phyloP scores from a whole-genome alignment of 2,797 vertebrate genomes.

The Gymnodraco acuticeps region DNA sequence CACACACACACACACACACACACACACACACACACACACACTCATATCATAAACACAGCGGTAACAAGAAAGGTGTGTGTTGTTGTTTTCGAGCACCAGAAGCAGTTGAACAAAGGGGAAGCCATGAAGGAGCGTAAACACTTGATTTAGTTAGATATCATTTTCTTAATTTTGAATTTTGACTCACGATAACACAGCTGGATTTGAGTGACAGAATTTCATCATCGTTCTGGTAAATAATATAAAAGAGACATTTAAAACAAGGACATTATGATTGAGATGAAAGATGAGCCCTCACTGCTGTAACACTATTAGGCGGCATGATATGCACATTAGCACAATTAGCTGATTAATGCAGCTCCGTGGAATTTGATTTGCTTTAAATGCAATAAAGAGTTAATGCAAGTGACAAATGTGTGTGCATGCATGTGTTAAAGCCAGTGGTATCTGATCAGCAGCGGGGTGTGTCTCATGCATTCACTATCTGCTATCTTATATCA shows the following conservation, averaged over 20 bases:
- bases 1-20: conserved; percentile 24
- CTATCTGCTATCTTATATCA: conserved; percentile 19
- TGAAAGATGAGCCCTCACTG: conserved; percentile 38
- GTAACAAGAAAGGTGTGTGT: conserved; percentile 32
- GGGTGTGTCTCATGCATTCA: conserved; percentile 44
- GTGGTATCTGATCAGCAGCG: conserved; percentile 43
- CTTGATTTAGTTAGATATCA: background rate
- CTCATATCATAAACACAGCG: conserved; percentile 23
- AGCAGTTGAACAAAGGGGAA: conserved; percentile 26
- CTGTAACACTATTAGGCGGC: conserved; percentile 41
- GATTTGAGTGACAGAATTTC: background rate
- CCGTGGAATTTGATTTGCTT: conserved; percentile 44
- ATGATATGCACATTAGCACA: conserved; percentile 50
- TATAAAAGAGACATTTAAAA: background rate
- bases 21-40: conserved; percentile 18
- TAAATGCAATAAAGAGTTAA: conserved; percentile 47
- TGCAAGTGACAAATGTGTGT: conserved; percentile 35
- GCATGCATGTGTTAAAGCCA: conserved; percentile 14
- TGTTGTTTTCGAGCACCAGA: conserved; percentile 1
- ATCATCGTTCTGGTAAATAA: background rate
- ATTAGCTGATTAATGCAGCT: conserved; percentile 53
- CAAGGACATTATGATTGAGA: background rate
- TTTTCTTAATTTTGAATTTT: conserved; percentile 7
- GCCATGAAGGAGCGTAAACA: conserved; percentile 9
- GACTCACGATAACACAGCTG: background rate